Conservation (phyloP, 2,113 vertebrate genomes). For the Callionymus lyra region DNA sequence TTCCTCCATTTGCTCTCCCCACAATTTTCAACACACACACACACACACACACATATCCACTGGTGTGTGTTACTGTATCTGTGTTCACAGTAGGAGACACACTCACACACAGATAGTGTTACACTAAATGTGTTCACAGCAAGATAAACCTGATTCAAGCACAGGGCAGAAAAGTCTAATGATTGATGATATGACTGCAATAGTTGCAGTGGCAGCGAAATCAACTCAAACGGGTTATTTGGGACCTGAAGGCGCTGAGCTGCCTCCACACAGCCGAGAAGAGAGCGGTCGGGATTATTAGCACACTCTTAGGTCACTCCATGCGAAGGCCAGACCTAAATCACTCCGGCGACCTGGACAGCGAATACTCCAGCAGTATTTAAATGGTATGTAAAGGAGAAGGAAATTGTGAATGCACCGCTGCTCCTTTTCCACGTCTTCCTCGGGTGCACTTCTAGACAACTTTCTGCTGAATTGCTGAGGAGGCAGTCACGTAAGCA, state of each 20-base stretch:
- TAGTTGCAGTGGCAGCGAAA: constrained; percentile 61
- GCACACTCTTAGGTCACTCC: constrained; percentile 1
- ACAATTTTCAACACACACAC: constrained; percentile 13
- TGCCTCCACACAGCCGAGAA: constrained; percentile 29
- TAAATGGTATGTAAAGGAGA: no score
- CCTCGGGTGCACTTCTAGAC: constrained; percentile 38
- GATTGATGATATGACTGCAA: constrained; percentile 60
- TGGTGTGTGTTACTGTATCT: constrained; percentile 50
- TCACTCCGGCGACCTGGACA: constrained; percentile 4
- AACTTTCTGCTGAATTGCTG: constrained; percentile 57
- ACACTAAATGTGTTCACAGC: constrained; percentile 55
- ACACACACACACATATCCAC: constrained; percentile 21
- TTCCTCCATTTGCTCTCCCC: constrained; percentile 15
- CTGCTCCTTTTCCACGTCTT: constrained; percentile 10
- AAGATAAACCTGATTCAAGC: constrained; percentile 56
- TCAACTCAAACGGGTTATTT: constrained; percentile 55
- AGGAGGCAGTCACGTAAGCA: constrained; percentile 57
- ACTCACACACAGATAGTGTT: constrained; percentile 29
- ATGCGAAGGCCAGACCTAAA: constrained; percentile 9
- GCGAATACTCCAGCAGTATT: not conserved
- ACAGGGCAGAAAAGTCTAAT: constrained; percentile 51
- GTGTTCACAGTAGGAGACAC: constrained; percentile 38
- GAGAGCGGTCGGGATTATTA: constrained; percentile 32
- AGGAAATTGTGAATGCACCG: not conserved
- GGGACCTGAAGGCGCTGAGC: constrained; percentile 47